Evolutionary conservation across 2,888 invertebrate species (phyloP).

Genomic region (Melanostoma scalare): DNA sequence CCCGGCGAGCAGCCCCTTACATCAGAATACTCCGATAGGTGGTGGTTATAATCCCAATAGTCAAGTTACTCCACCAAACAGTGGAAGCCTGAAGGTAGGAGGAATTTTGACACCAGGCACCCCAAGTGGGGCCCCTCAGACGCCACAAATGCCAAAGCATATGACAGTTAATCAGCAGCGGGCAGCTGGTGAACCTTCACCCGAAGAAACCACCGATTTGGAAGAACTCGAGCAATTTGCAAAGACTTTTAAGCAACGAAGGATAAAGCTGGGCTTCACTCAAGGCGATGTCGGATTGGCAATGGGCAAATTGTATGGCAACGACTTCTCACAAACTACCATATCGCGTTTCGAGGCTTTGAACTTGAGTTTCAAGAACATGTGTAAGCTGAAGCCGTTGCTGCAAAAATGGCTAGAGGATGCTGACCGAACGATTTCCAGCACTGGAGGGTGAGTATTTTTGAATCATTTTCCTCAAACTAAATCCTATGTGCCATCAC

Average conservation of each 20-base stretch:
- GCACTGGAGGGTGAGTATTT: slow-evolving; percentile 84
- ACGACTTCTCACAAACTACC: slow-evolving; percentile 99
- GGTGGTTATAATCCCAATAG: slow-evolving; percentile 77
- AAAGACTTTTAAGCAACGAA: slow-evolving; percentile 97
- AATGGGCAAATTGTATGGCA: slow-evolving; percentile 99
- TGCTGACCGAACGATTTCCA: slow-evolving; percentile 91
- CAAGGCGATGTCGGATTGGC: slow-evolving; percentile 99
- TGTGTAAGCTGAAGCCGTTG: slow-evolving; percentile 99
- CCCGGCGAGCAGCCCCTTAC: slow-evolving; percentile 80
- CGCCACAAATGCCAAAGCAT: slow-evolving; percentile 83
- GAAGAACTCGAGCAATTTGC: slow-evolving; percentile 99
- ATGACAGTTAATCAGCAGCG: slow-evolving; percentile 84
- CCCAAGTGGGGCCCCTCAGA: slow-evolving; percentile 83
- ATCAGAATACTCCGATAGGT: slow-evolving; percentile 70
- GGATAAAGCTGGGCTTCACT: slow-evolving; percentile 99
- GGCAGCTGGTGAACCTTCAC: slow-evolving; percentile 89
- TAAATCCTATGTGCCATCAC: background rate
- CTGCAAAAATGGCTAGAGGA: slow-evolving; percentile 99
- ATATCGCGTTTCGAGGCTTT: slow-evolving; percentile 99
- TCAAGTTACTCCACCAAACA: slow-evolving; percentile 83
- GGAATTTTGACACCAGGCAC: slow-evolving; percentile 85
- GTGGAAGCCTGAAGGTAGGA: slow-evolving; percentile 79
- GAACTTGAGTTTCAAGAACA: slow-evolving; percentile 99
- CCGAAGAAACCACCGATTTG: slow-evolving; percentile 97
- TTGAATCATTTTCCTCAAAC: background rate